Base-by-base conservation (phyloP, 23 tunicate species). In the Trididemnum miniatum region DNA sequence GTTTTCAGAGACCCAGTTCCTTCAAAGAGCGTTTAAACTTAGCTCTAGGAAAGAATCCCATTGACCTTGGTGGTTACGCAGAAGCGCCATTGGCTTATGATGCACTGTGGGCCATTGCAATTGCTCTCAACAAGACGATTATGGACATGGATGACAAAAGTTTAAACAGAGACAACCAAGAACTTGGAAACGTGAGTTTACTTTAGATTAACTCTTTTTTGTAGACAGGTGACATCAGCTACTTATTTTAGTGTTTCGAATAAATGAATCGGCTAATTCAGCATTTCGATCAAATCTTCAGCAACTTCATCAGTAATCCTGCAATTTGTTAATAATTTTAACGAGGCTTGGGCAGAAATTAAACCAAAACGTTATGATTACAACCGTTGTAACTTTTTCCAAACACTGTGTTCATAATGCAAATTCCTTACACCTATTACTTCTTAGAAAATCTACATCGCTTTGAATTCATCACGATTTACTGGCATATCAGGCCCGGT, bases 91-190 rank as follows among this genome's bases (percentile, higher is more conserved):
- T 80, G 3, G 84, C 84, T 15, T 80, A 80, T 26, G 84, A 80
- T 44, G 84, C 84, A 3, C 26, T 80, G 0, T 80, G 84, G 84
- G 84, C 84, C 0, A 32, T 80, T 65, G 84, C 84, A 36, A 34
- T 80, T 35, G 84, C 84, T 40, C 84, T 80, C 34, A 80, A 80
- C 76, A 80, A 49, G 35, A 65, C 84, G 60, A 80, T 80, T 49
- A 35, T 29, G 34, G 33, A 76, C 63, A 32, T 80, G 33, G 20
- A 35, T 35, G 34, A 59, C 1, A n/a, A 20, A 20, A 60, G 65
- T 15, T 65, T 80, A 38, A 80, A 59, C 20, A 65, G 84, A 20
- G 65, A 65, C 23, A 80, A 65, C 52, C 28, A 34, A 65, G 5
- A 20, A 1, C 5, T 80, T 2, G 35, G 49, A 5, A 65, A 65